These are phyloP conservation scores for Gymnobelideus leadbeateri DNA, from an alignment of 2,113 vertebrate genomes.

Conservation along the genomic window DNA sequence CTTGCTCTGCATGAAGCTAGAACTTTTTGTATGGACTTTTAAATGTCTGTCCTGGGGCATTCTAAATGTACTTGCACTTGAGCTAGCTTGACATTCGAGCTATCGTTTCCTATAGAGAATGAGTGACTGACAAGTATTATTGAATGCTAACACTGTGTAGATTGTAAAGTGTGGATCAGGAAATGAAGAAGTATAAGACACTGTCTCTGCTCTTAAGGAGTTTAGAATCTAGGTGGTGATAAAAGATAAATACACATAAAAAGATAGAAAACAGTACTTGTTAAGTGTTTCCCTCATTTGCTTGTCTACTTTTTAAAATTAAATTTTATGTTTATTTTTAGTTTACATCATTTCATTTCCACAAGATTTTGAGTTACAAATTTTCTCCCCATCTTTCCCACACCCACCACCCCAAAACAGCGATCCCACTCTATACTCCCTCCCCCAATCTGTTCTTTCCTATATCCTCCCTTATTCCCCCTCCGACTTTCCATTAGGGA, in stretches of 20 bases:
- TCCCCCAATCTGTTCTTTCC: no score
- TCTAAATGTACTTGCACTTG: background rate
- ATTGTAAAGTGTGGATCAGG: background rate
- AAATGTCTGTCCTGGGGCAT: background rate
- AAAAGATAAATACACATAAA: background rate
- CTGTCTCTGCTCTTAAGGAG: background rate
- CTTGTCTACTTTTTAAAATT: no score
- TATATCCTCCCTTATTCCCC: no score
- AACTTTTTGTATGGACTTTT: background rate
- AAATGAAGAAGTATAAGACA: background rate
- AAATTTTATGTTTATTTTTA: no score
- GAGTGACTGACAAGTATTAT: background rate
- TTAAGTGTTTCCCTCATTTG: no score
- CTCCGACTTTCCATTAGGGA: no score
- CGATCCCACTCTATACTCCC: no score
- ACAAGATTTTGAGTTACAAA: no score
- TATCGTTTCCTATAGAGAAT: background rate
- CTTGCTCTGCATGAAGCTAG: no score
- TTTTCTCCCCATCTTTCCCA: no score
- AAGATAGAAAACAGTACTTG: background rate
- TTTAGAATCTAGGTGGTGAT: background rate
- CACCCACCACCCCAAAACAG: no score
- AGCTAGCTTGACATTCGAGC: background rate
- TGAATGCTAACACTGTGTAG: background rate
- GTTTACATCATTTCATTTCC: no score